These are phyloP conservation scores for Lissocephala sabroskyi DNA, from an alignment of 2,888 invertebrate species.

Conservation along the genomic window DNA sequence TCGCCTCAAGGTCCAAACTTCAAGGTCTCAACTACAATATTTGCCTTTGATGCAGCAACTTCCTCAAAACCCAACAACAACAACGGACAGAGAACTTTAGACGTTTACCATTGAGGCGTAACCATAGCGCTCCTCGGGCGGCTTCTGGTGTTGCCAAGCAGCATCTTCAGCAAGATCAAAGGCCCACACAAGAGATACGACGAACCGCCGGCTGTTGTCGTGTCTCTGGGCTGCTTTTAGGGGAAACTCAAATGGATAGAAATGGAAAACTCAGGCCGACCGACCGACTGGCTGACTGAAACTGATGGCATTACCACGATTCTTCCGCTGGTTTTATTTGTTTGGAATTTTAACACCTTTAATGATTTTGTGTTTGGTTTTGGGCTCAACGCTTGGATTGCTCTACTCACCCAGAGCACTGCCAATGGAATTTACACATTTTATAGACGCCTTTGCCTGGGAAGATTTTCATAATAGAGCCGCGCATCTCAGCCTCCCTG, in stretches of 20 bases:
- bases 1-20: constrained; percentile 57
- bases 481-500: too few species aligned
- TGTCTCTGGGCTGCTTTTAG: too few species aligned
- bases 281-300: too few species aligned
- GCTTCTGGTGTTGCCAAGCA: constrained; percentile 14
- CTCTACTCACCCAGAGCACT: too few species aligned
- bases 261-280: too few species aligned
- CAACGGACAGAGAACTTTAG: constrained; percentile 40
- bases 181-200: too few species aligned
- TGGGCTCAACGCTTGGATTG: constrained; percentile 32
- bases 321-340: constrained; percentile 54
- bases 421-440: constrained; percentile 36
- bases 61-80: constrained; percentile 58
- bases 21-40: constrained; percentile 49
- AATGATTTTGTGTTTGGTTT: constrained; percentile 33
- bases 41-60: constrained; percentile 58
- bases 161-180: constrained; percentile 43
- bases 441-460: constrained; percentile 36
- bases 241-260: too few species aligned
- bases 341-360: constrained; percentile 68
- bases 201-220: too few species aligned
- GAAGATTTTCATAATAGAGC: too few species aligned
- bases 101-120: constrained; percentile 4
- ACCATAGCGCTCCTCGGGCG: constrained; percentile 23
- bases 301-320: too few species aligned